phyloP scores from a whole-genome alignment of 2,888 invertebrate genomes.

The Drosophila testacea region DNA sequence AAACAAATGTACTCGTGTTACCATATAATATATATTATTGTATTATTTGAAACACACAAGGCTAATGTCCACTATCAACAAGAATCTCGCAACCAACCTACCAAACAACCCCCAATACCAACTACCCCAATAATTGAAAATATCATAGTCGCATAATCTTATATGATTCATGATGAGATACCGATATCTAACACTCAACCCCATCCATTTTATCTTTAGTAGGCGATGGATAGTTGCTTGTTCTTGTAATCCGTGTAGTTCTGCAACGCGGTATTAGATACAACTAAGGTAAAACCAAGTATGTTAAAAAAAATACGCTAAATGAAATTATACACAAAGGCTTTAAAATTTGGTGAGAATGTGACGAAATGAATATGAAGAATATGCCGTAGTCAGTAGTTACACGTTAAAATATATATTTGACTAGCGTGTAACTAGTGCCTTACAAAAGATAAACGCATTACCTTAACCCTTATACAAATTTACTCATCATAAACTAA shows the following conservation, averaged over 20 bases:
- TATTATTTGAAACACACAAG: slow-evolving; percentile 46
- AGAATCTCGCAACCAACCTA: slow-evolving; percentile 48
- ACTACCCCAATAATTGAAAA: slow-evolving; percentile 33
- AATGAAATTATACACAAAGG: slow-evolving; percentile 71
- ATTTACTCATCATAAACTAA: slow-evolving; percentile 68
- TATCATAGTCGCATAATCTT: background rate
- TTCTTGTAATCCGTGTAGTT: slow-evolving; percentile 60
- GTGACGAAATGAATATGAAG: slow-evolving; percentile 22
- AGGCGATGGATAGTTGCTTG: slow-evolving; percentile 56
- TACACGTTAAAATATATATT: slow-evolving; percentile 79
- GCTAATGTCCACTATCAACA: slow-evolving; percentile 44
- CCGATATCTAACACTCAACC: slow-evolving; percentile 1
- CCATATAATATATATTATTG: slow-evolving; percentile 28
- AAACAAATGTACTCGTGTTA: slow-evolving; percentile 19
- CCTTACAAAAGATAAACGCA: slow-evolving; percentile 84
- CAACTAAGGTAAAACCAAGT: slow-evolving; percentile 36
- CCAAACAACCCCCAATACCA: slow-evolving; percentile 34
- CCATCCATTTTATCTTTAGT: slow-evolving; percentile 70
- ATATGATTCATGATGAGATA: slow-evolving; percentile 1
- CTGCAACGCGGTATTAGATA: slow-evolving; percentile 41
- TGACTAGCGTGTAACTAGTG: slow-evolving; percentile 84
- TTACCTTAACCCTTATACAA: slow-evolving; percentile 82
- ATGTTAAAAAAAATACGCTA: slow-evolving; percentile 60
- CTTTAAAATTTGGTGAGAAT: slow-evolving; percentile 61
- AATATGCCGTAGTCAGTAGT: slow-evolving; percentile 84